Evolutionary conservation across 2,113 vertebrate species (phyloP), one percentile per base, ranked within the genome.

Genomic region (Casuarius casuarius): DNA sequence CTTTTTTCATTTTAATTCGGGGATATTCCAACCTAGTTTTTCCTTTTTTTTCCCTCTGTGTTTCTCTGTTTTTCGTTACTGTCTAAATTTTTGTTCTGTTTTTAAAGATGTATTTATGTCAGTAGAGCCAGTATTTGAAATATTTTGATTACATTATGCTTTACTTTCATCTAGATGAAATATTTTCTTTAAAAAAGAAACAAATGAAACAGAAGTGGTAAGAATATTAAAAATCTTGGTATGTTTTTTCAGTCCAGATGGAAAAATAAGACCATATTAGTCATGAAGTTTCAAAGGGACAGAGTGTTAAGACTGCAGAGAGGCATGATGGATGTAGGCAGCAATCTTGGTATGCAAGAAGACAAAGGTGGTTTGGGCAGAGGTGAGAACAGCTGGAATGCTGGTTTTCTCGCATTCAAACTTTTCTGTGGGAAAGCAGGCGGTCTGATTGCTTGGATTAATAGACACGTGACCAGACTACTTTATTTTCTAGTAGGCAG

Each of bases 131-230:
- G 59, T 91, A 63, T 96, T 96, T 94, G 67, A 94, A 96, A 87
- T 94, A 79, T 88, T 97, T 94, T 94, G 70, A 85, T 94, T 76
- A 95, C 93, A 54, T 95, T 91, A 63, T 33, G 78, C 59, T 87
- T 61, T 59, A n/a, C 77, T 96, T 94, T 94, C 54, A 74, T 87
- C 81, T 90, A 68, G 81, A 87, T 88, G 59, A 96, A 96, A 94
- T 94, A 81, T 95, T 97, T 97, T 94, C 78, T 77, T 94, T 67
- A 89, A 90, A 87, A 90, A 87, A 54, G 90, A 91, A 94, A 90
- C 54, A 96, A 95, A 89, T 87, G 91, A 95, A 91, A 75, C 76
- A 77, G 77, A 94, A 94, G 67, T 87, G 81, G 62, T 82, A 74
- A 85, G n/a, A 46, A 40, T 83, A 38, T 83, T 90, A 80, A 92